These are phyloP conservation scores for Panurus biarmicus DNA, from an alignment of 2,113 vertebrate species.

Conservation along the genomic window DNA sequence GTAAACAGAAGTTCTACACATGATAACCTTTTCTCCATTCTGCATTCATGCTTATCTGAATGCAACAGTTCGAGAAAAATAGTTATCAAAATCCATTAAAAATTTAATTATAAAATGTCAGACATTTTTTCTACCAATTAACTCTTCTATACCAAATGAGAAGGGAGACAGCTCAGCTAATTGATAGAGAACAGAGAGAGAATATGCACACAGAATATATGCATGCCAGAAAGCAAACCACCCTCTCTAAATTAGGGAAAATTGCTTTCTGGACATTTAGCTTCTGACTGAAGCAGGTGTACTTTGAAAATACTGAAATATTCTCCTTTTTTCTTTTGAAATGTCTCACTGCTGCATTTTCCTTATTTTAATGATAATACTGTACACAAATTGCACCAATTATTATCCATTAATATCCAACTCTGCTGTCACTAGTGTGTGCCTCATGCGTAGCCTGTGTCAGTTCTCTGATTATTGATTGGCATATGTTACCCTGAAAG, in stretches of 20 bases:
- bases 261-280: neutral
- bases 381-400: neutral
- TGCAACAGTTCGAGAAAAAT: neutral
- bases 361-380: neutral
- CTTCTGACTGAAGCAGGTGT: neutral
- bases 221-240: neutral
- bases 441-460: neutral
- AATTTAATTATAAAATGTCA: neutral
- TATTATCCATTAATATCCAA: neutral
- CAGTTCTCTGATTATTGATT: slow-evolving; percentile 1
- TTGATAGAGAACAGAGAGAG: neutral
- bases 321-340: neutral
- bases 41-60: neutral
- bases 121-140: neutral
- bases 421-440: neutral
- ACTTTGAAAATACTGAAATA: neutral
- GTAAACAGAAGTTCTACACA: neutral
- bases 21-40: neutral
- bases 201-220: neutral
- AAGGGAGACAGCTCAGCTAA: neutral
- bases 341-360: neutral
- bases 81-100: neutral
- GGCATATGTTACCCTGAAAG: neutral
- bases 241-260: neutral
- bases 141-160: neutral